Base-by-base conservation (phyloP, 2,888 invertebrate genomes). In the Drosophila robusta region DNA sequence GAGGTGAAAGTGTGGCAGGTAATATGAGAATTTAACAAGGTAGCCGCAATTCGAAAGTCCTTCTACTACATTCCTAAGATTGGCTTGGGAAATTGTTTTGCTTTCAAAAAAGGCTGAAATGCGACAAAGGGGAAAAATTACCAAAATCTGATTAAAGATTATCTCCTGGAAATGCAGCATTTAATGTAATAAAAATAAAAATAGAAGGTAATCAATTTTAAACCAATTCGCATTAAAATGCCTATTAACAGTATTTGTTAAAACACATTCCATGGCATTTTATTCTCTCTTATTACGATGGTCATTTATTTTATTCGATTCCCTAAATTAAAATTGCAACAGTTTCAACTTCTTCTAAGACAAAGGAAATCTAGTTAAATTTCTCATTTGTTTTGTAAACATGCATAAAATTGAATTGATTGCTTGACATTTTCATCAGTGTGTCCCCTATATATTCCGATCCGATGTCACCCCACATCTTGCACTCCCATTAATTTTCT, bases 1-100 rank as follows among this genome's bases (percentile, higher is more conserved):
- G 7, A 34, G 54, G 57, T 64, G 46, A 64, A 58, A 49, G 58
- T 72, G 73, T 77, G 46, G 34, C 68, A 56, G 68, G 55, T 73
- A 63, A 78, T 63, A 16, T 12, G 42, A 47, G 58, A 73, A 45
- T 58, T 51, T 73, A 73, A 67, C 50, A 55, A 72, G 54, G 26
- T 58, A 66, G 8, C 52, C 49, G 50, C 61, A 54, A 52, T 38
- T 66, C 39, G 36, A 44, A 52, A 46, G 46, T 52, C 26, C 32
- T 77, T 36, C 46, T 12, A 29, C 41, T 29, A 14, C 26, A 41
- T 46, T 61, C 42, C 24, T 4, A 3, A 45, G 18, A 45, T 26
- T 54, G 44, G 29, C 16, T 39, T 32, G 14, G 3, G 16, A 16
- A 32, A 42, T 41, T 26, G 9, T 26, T 34, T 62, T 51, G 8